Evolutionary conservation across 2,888 invertebrate species (phyloP).

Genomic region (Tetanocera ferruginea): DNA sequence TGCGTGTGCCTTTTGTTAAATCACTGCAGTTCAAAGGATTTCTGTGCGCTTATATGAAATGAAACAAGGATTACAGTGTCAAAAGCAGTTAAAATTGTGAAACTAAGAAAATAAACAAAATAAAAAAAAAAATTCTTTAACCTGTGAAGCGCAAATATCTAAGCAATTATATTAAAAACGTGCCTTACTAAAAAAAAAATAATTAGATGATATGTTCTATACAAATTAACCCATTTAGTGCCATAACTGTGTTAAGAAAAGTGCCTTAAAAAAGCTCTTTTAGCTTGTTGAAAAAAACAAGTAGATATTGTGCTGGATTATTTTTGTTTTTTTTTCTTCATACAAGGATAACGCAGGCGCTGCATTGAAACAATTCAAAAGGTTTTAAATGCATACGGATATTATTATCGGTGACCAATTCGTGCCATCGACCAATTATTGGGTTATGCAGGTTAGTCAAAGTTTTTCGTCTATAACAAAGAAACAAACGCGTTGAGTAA

Average conservation of each 20-base stretch:
- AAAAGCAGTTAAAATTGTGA: not conserved
- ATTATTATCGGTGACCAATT: slow-evolving; percentile 70
- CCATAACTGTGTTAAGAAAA: slow-evolving; percentile 6
- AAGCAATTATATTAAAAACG: not conserved
- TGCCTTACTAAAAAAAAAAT: not conserved
- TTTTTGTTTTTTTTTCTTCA: not conserved
- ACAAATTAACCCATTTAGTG: not conserved
- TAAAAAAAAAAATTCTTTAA: not conserved
- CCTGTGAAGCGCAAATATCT: not conserved
- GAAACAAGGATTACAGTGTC: slow-evolving; percentile 1
- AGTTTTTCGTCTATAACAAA: not conserved
- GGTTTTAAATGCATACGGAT: slow-evolving; percentile 70
- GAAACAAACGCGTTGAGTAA: no score
- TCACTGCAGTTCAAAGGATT: not conserved
- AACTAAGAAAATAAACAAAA: not conserved
- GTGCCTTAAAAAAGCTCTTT: not conserved
- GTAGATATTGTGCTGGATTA: not conserved
- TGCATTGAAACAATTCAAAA: not conserved
- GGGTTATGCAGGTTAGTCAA: slow-evolving; percentile 70
- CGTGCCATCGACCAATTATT: slow-evolving; percentile 70
- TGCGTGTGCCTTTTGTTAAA: not conserved
- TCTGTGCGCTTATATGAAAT: not conserved
- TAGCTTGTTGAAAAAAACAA: not conserved
- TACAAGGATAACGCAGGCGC: slow-evolving; percentile 7
- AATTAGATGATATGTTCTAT: not conserved